Evolutionary conservation across 2,797 vertebrate genomes (phyloP).

Genomic region (Passerculus sandwichensis): DNA sequence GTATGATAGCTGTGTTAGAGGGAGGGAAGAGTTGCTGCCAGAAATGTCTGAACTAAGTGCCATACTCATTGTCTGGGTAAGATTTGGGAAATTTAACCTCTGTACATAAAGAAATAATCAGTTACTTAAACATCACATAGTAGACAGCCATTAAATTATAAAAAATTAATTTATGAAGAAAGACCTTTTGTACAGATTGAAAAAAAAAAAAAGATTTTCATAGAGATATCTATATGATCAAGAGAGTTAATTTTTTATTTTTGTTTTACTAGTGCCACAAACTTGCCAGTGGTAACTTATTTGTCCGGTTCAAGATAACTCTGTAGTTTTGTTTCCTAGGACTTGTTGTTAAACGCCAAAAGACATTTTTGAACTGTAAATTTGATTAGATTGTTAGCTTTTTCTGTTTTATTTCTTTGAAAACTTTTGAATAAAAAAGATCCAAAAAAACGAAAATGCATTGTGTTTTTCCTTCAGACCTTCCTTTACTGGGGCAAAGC

Average conservation of each 20-base stretch:
- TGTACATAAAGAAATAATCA: conserved; percentile 89
- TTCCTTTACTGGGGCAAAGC: background rate
- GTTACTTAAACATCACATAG: conserved; percentile 92
- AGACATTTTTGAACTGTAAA: conserved; percentile 91
- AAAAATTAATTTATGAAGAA: conserved; percentile 99
- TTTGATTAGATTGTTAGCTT: conserved; percentile 93
- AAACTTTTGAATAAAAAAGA: conserved; percentile 95
- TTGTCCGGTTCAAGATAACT: conserved; percentile 92
- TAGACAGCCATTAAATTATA: conserved; percentile 99
- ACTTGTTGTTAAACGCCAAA: conserved; percentile 93
- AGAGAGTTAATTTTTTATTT: conserved; percentile 94
- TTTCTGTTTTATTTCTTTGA: conserved; percentile 94
- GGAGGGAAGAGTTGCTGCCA: conserved; percentile 88
- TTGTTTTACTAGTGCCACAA: conserved; percentile 94
- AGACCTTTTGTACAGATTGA: conserved; percentile 99
- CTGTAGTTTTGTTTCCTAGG: conserved; percentile 92
- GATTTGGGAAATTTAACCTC: conserved; percentile 90
- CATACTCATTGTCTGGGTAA: conserved; percentile 91
- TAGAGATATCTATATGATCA: conserved; percentile 96
- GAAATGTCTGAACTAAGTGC: conserved; percentile 94
- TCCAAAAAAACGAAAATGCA: conserved; percentile 71
- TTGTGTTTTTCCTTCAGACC: conserved; percentile 53
- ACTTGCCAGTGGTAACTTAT: conserved; percentile 95
- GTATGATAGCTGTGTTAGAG: conserved; percentile 80
- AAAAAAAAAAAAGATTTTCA: conserved; percentile 92